Evolutionary conservation across 2,797 vertebrate species (phyloP).

Genomic region (Anguilla obscura): DNA sequence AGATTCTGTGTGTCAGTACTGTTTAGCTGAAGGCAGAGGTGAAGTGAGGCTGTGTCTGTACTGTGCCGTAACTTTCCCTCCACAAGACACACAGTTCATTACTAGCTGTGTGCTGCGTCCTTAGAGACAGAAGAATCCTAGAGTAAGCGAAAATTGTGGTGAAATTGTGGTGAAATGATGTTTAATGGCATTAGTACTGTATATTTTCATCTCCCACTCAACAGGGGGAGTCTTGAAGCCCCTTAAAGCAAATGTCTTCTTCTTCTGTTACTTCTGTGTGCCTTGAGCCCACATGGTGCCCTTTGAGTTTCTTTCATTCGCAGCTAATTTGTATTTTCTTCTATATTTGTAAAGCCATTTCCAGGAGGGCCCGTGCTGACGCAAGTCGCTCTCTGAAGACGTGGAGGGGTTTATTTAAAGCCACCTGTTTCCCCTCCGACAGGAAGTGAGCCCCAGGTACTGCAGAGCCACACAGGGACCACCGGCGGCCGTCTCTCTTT

Average conservation of each 20-base stretch:
- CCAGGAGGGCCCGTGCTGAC: background rate
- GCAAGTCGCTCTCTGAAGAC: background rate
- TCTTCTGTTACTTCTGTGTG: background rate
- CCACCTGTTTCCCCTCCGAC: background rate
- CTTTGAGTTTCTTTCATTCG: background rate
- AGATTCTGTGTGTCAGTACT: too few relatives aligned
- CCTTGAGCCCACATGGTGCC: background rate
- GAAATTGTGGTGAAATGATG: background rate
- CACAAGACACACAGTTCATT: background rate
- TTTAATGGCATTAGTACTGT: background rate
- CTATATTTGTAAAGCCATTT: background rate
- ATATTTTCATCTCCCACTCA: background rate
- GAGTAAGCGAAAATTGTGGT: background rate
- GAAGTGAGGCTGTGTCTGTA: background rate
- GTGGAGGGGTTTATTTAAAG: background rate
- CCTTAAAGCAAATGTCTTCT: background rate
- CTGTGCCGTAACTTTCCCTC: background rate
- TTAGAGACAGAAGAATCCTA: background rate
- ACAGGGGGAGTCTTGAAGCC: background rate
- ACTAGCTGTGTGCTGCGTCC: background rate
- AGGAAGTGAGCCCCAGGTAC: background rate
- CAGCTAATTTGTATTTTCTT: background rate
- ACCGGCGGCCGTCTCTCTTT: background rate
- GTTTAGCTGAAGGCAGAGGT: background rate
- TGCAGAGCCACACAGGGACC: background rate